Evolutionary conservation across 1,140 invertebrate species (phyloP).

Genomic region (Trachelipus rathkii): DNA sequence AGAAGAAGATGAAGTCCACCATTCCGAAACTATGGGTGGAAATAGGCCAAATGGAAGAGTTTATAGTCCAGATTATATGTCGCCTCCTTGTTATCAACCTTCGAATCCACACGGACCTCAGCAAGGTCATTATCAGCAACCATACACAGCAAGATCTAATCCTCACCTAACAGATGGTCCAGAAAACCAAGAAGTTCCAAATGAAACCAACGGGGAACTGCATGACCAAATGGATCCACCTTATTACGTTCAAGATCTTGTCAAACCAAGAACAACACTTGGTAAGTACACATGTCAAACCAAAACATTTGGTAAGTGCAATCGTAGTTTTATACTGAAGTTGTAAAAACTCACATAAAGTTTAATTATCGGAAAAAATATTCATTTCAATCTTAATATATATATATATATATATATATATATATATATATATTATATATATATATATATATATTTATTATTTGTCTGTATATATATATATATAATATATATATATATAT

Average conservation of each 20-base stretch:
- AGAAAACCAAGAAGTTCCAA: background rate
- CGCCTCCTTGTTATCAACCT: background rate
- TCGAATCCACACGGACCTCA: background rate
- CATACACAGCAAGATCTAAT: background rate
- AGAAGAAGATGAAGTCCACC: background rate
- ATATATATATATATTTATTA: too few species aligned
- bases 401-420: too few species aligned
- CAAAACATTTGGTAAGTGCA: too few species aligned
- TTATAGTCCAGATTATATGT: background rate
- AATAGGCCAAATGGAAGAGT: background rate
- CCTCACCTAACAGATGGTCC: background rate
- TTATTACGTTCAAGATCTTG: constrained; percentile 1
- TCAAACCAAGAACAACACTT: background rate
- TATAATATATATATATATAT: too few species aligned
- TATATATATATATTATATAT: too few species aligned
- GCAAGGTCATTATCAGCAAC: background rate
- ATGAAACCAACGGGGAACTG: background rate
- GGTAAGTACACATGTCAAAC: background rate
- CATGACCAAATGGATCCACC: background rate
- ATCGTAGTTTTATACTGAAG: too few species aligned
- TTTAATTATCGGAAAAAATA: too few species aligned
- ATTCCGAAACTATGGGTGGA: constrained; percentile 2
- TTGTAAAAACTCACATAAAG: too few species aligned
- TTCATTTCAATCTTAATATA: too few species aligned
- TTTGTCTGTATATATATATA: too few species aligned